Percentiles rank a stretch among this genome's conserved stretches.
Evolutionary conservation across 1,140 invertebrate genomes (phyloP).

Genomic region (Nebria ingens): DNA sequence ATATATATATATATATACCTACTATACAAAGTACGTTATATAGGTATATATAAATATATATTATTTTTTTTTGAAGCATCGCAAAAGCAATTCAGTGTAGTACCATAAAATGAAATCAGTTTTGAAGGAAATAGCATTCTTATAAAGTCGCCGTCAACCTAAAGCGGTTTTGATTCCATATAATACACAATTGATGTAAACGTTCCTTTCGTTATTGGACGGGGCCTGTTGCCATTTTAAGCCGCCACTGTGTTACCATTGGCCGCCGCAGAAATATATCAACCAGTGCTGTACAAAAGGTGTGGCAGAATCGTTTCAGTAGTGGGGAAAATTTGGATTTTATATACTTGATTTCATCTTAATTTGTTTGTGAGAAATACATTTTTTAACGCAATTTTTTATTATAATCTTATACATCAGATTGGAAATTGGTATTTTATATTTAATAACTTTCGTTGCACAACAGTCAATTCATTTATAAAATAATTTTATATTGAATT

Average conservation of each 20-base stretch:
- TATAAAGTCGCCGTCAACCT: not conserved
- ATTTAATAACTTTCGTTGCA: too few relatives aligned
- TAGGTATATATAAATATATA: too few relatives aligned
- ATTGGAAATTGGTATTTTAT: too few relatives aligned
- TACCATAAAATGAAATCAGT: too few relatives aligned
- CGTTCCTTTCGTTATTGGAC: not conserved
- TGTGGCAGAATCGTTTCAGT: not conserved
- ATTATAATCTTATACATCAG: too few relatives aligned
- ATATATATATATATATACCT: too few relatives aligned
- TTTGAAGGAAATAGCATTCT: not conserved
- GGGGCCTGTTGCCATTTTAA: constrained; percentile 3
- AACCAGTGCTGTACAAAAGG: not conserved
- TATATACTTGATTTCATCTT: not conserved
- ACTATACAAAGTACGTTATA: too few relatives aligned
- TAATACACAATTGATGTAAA: not conserved
- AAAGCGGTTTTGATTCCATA: constrained; percentile 4
- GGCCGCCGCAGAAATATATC: not conserved
- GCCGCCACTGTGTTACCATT: not conserved
- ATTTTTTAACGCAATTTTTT: not conserved
- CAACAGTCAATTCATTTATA: too few relatives aligned
- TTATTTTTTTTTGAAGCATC: too few relatives aligned
- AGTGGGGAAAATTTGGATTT: not conserved
- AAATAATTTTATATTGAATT: too few relatives aligned
- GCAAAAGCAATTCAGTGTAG: too few relatives aligned
- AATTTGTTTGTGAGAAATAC: not conserved